These are phyloP conservation scores for Stegastes partitus DNA, from an alignment of 2,113 vertebrate genomes.

Conservation along the genomic window DNA sequence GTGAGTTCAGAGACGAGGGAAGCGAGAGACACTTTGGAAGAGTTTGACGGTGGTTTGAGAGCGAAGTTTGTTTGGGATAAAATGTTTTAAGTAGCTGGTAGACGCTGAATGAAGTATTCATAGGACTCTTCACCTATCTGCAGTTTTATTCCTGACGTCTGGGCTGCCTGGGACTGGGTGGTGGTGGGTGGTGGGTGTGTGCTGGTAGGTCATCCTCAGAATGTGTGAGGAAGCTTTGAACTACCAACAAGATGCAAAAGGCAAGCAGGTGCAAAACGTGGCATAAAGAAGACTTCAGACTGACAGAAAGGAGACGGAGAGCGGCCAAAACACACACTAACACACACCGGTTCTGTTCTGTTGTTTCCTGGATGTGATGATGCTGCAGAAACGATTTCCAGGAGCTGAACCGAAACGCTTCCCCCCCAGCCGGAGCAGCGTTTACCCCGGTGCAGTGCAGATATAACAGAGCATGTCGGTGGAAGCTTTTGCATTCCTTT, in stretches of 20 bases:
- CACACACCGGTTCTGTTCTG: background rate
- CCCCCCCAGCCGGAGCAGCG: background rate
- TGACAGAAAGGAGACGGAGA: slow-evolving; percentile 7
- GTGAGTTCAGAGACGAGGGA: slow-evolving; percentile 23
- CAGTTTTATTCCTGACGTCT: slow-evolving; percentile 33
- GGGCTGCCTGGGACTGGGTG: slow-evolving; percentile 43
- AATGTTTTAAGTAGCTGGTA: slow-evolving; percentile 32
- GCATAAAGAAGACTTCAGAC: background rate
- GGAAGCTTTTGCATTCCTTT: slow-evolving; percentile 17
- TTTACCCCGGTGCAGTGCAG: slow-evolving; percentile 16
- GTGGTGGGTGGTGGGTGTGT: slow-evolving; percentile 17
- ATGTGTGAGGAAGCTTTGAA: slow-evolving; percentile 8
- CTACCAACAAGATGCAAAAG: slow-evolving; percentile 3
- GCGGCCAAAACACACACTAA: background rate
- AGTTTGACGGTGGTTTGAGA: slow-evolving; percentile 22
- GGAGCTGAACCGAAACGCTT: slow-evolving; percentile 14
- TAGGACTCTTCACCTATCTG: slow-evolving; percentile 50
- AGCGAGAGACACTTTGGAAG: slow-evolving; percentile 38
- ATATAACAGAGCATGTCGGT: background rate
- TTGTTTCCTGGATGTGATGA: background rate
- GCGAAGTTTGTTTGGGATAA: background rate
- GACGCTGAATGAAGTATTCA: slow-evolving; percentile 61
- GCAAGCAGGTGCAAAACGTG: slow-evolving; percentile 13
- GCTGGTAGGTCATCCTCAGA: slow-evolving; percentile 18
- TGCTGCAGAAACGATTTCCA: slow-evolving; percentile 3